Base-by-base conservation (phyloP, 2,888 invertebrate species). In the Eumerus sabulonum region DNA sequence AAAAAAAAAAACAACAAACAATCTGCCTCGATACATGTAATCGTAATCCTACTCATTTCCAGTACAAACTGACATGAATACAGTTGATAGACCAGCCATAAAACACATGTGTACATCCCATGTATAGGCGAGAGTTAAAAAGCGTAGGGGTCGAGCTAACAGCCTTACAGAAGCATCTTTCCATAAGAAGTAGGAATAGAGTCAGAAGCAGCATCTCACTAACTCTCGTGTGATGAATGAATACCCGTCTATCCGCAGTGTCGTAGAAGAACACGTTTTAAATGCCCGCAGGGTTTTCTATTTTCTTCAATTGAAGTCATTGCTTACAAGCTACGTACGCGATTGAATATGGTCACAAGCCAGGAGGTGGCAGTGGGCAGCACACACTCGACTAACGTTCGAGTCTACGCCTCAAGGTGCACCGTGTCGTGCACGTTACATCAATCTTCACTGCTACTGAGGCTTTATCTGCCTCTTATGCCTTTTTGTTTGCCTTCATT, bases 141-240 rank as follows among this genome's bases (percentile, higher is more conserved):
- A 62, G 62, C 67, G 77, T 72, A 67, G 72, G 77, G 77, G 72
- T 77, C 72, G 77, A 63, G 57, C 44, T 42, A 53, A 66, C 71
- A 67, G 17, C 35, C 14, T 17, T 40, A 51, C 57, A 59, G 51
- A 57, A 38, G 9, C 48, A 38, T 4, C 51, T 3, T 38, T 27
- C 68, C 48, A 36, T 7, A 14, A n/a, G n/a, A n/a, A n/a, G n/a
- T n/a, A n/a, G n/a, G n/a, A n/a, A 18, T 13, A 40, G n/a, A 47
- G 16, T 7, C 7, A 27, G 7, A 36, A 9, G 38, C n/a, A 47
- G 48, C 48, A 18, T 51, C 60, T 1, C 12, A 54, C 38, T 35
- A 27, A 12, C n/a, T 27, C 9, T 12, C 48, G 48, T 54, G 17
- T 73, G 48, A 27, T 27, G 27, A 27, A 27, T 67, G 45, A 27